Evolutionary conservation across 2,888 invertebrate species (phyloP).

Genomic region (Drosophila conformis): DNA sequence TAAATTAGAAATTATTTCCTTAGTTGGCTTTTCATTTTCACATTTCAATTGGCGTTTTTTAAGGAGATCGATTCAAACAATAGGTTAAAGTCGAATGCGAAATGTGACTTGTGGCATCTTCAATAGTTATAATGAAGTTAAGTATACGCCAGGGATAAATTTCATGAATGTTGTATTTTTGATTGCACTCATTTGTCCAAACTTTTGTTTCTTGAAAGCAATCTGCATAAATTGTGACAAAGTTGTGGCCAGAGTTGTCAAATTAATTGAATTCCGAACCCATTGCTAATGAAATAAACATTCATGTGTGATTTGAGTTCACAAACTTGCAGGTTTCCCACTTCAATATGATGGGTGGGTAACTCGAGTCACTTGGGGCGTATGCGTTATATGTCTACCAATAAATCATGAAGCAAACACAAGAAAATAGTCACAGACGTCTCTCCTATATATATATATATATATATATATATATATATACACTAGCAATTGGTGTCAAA

Average conservation of each 20-base stretch:
- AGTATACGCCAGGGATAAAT: not conserved
- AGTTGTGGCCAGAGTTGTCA: constrained; percentile 5
- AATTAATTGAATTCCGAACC: constrained; percentile 28
- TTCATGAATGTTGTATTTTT: constrained; percentile 1
- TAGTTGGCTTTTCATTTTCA: not conserved
- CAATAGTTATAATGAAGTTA: not conserved
- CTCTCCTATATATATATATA: not conserved
- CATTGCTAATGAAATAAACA: constrained; percentile 34
- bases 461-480: not conserved
- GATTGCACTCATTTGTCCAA: not conserved
- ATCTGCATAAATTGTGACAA: constrained; percentile 8
- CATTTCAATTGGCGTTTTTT: not conserved
- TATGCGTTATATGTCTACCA: constrained; percentile 21
- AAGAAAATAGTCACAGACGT: not conserved
- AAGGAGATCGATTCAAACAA: not conserved
- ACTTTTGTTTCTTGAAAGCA: not conserved
- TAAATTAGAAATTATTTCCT: not conserved
- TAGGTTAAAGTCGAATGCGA: not conserved
- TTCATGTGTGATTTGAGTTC: constrained; percentile 18
- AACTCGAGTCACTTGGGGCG: constrained; percentile 28
- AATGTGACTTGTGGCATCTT: not conserved
- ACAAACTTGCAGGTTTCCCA: constrained; percentile 29
- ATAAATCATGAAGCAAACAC: constrained; percentile 31
- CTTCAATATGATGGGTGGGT: constrained; percentile 9
- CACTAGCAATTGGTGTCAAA: constrained; percentile 32